Conservation (phyloP, 2,113 vertebrate genomes). For the Lasiurus borealis region DNA sequence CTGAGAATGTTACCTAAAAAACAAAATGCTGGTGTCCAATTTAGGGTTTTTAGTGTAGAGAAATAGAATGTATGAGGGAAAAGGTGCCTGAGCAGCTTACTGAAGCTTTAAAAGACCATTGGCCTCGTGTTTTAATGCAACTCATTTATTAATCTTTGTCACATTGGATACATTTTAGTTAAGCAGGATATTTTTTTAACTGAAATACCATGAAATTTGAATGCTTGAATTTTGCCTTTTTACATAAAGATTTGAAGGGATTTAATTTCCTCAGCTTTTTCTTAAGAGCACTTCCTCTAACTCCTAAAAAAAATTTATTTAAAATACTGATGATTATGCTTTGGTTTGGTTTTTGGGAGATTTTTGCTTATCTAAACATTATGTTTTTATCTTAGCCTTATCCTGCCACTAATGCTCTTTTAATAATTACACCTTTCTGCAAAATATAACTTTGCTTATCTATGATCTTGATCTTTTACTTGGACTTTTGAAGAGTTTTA, state of each 20-base stretch:
- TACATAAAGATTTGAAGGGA: conserved; percentile 13
- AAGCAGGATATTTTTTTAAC: conserved; percentile 67
- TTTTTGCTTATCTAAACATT: conserved; percentile 1
- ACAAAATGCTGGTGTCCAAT: conserved; percentile 38
- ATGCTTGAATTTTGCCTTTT: conserved; percentile 49
- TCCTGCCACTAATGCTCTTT: not conserved
- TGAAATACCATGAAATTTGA: conserved; percentile 49
- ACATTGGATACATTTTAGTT: conserved; percentile 32
- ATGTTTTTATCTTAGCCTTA: conserved; percentile 5
- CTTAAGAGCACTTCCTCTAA: conserved; percentile 44
- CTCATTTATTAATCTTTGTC: conserved; percentile 55
- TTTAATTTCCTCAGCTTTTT: conserved; percentile 58
- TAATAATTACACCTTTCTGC: conserved; percentile 75
- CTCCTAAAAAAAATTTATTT: conserved; percentile 16
- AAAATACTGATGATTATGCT: not conserved
- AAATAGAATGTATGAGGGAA: conserved; percentile 75
- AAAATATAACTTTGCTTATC: conserved; percentile 80
- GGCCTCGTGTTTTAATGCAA: conserved; percentile 65
- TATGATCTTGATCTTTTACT: conserved; percentile 62
- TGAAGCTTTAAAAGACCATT: conserved; percentile 82
- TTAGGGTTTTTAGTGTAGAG: conserved; percentile 1
- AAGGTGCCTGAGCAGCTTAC: conserved; percentile 77
- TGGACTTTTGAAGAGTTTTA: conserved; percentile 59
- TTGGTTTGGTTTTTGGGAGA: conserved; percentile 39
- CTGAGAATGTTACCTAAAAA: conserved; percentile 53